Conservation (phyloP, 2,113 vertebrate genomes). For the Macrotus californicus region DNA sequence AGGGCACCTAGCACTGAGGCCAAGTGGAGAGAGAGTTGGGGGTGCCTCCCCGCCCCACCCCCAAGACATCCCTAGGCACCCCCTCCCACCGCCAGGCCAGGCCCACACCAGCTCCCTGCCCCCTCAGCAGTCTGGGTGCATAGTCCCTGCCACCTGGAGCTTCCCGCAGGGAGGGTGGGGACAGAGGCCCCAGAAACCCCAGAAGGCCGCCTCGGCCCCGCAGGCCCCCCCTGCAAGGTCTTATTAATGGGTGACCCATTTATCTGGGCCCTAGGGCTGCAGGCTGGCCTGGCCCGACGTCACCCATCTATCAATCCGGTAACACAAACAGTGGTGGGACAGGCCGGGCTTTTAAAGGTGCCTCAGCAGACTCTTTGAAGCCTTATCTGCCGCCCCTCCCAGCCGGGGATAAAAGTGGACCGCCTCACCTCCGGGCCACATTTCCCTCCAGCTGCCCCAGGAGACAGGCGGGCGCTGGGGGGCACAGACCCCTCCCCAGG, state of each 20-base stretch:
- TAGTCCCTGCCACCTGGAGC: neutral
- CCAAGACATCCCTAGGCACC: neutral
- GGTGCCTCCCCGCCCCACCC: too few species aligned
- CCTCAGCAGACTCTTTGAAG: slow-evolving; percentile 82
- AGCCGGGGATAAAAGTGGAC: slow-evolving; percentile 56
- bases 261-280: slow-evolving; percentile 71
- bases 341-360: slow-evolving; percentile 78
- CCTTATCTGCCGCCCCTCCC: slow-evolving; percentile 79
- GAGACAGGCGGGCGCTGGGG: neutral
- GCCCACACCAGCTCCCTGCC: neutral
- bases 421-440: neutral
- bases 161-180: neutral
- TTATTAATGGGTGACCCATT: slow-evolving; percentile 83
- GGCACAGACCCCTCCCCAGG: neutral
- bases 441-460: neutral
- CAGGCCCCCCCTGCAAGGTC: neutral
- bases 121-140: neutral
- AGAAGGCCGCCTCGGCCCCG: neutral
- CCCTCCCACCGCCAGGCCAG: neutral
- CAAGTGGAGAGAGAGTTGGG: neutral
- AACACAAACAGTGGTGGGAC: slow-evolving; percentile 83
- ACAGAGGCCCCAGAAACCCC: neutral
- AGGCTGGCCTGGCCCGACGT: slow-evolving; percentile 58
- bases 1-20: neutral
- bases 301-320: slow-evolving; percentile 67